Evolutionary conservation across 2,888 invertebrate genomes (phyloP).

Genomic region (Nymphalis urticae): DNA sequence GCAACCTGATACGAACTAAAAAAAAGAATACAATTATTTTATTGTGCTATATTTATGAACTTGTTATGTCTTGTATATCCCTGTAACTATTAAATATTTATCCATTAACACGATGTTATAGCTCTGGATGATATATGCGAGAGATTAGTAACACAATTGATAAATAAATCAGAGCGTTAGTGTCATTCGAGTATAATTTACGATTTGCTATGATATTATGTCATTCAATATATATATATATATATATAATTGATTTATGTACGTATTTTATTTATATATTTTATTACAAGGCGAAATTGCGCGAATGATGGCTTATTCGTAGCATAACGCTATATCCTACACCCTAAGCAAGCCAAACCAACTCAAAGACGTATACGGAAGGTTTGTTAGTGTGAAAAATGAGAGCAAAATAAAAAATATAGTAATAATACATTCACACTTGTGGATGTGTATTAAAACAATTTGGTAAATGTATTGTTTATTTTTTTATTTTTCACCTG

Average conservation of each 20-base stretch:
- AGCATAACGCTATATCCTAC: neutral
- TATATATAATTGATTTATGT: neutral
- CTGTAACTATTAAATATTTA: neutral
- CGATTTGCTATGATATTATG: neutral
- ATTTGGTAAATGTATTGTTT: too few relatives aligned
- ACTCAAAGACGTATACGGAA: too few relatives aligned
- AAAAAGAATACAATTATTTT: too few relatives aligned
- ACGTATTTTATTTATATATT: neutral
- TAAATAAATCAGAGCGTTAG: slow-evolving; percentile 20
- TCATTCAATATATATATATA: neutral
- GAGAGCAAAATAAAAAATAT: too few relatives aligned
- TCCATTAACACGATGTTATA: slow-evolving; percentile 3
- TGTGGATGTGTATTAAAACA: too few relatives aligned
- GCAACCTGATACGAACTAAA: too few relatives aligned
- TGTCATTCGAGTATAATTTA: slow-evolving; percentile 5
- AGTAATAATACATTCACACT: too few relatives aligned
- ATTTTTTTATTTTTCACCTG: too few relatives aligned
- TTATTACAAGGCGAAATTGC: neutral
- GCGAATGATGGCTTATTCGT: neutral
- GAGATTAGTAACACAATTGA: slow-evolving; percentile 21
- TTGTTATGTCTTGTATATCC: neutral
- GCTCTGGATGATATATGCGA: neutral
- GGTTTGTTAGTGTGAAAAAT: too few relatives aligned
- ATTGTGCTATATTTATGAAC: too few relatives aligned
- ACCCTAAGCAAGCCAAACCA: too few relatives aligned